Conservation (phyloP, 2,113 vertebrate genomes). For the Peromyscus maniculatus region DNA sequence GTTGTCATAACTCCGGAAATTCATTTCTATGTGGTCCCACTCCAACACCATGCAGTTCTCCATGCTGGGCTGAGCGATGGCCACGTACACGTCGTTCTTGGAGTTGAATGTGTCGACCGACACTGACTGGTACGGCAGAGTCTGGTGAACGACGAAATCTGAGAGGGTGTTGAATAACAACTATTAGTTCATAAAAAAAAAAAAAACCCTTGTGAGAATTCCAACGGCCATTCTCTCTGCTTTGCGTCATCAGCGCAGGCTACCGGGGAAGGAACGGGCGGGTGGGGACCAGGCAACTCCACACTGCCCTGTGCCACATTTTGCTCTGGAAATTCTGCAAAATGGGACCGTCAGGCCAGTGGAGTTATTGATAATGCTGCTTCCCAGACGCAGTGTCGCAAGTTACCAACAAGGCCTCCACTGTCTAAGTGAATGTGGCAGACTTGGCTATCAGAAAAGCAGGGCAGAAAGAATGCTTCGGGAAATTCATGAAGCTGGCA, state of each 20-base stretch:
- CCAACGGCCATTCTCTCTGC: not conserved
- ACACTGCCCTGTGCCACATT: fast-evolving
- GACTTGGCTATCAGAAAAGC: not conserved
- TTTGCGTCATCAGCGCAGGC: not conserved
- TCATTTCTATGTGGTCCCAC: slow-evolving; percentile 99
- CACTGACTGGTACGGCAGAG: slow-evolving; percentile 94
- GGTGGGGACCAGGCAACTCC: too few species aligned
- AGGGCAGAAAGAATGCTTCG: not conserved
- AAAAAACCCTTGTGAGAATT: not conserved
- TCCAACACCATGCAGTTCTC: slow-evolving; percentile 98
- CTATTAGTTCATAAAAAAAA: slow-evolving; percentile 29
- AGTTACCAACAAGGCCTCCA: not conserved
- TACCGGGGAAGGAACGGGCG: not conserved
- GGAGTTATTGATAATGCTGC: not conserved
- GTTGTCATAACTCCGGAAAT: slow-evolving; percentile 98
- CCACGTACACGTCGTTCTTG: slow-evolving; percentile 97
- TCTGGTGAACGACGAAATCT: slow-evolving; percentile 98
- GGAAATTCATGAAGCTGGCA: not conserved
- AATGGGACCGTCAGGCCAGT: not conserved
- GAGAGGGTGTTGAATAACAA: slow-evolving; percentile 75
- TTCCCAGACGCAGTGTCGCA: not conserved
- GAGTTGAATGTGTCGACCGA: slow-evolving; percentile 97
- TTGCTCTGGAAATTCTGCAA: not conserved
- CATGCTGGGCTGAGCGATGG: slow-evolving; percentile 96
- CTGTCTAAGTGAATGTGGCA: not conserved